Conservation (phyloP, 53 echinoderm and acorn worm species). For the Hippasteria phrygiana region DNA sequence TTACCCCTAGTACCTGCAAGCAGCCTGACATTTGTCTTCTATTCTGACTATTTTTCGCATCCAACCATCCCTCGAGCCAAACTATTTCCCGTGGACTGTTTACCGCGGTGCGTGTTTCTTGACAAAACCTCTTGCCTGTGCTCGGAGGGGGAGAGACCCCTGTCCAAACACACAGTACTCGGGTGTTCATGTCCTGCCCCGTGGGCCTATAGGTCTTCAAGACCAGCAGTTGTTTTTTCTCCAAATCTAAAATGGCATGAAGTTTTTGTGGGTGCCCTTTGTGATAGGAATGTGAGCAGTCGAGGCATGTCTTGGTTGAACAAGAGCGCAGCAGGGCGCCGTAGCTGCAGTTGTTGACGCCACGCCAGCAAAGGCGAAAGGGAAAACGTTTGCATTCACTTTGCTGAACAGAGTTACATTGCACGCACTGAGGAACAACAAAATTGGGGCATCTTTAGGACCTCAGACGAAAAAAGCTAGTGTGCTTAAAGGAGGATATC, state of each 20-base stretch:
- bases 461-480: no score
- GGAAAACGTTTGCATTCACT: no score
- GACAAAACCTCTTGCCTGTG: neutral
- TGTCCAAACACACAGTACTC: constrained; percentile 19
- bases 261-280: neutral
- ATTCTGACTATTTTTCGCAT: constrained; percentile 10
- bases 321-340: no score
- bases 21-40: neutral
- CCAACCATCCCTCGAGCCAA: neutral
- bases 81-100: constrained; percentile 7
- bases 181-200: constrained; percentile 24
- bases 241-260: neutral
- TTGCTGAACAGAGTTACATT: no score
- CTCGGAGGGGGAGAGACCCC: constrained; percentile 8
- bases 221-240: neutral
- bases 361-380: no score
- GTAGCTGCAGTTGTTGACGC: no score
- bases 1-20: no score
- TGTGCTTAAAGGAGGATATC: no score
- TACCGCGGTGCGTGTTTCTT: constrained; percentile 15
- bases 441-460: no score
- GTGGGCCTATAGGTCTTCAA: neutral
- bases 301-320: neutral
- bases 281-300: neutral
- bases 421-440: no score